These are phyloP conservation scores for Protosalanx chinensis DNA, from an alignment of 2,797 vertebrate genomes.

Conservation along the genomic window DNA sequence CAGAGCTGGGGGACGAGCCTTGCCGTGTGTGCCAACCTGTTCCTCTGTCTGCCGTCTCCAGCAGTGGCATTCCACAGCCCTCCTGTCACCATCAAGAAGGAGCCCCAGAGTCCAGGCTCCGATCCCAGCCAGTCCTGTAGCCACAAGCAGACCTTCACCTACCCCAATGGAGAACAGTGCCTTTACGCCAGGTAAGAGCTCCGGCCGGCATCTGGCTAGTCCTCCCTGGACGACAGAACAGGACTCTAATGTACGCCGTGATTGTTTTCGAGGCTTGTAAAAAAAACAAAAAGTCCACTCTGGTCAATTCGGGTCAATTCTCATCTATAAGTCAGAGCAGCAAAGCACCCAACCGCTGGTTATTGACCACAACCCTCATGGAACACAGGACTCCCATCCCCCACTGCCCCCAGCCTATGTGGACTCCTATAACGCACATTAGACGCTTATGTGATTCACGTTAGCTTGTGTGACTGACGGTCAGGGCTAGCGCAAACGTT, in stretches of 20 bases:
- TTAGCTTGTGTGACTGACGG: neutral
- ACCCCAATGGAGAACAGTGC: conserved; percentile 88
- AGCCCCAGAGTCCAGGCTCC: conserved; percentile 87
- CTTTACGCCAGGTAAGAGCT: conserved; percentile 88
- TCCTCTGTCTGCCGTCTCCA: conserved; percentile 39
- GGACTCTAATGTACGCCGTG: neutral
- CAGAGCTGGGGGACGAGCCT: neutral
- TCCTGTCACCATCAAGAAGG: conserved; percentile 92
- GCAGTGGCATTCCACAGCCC: conserved; percentile 96
- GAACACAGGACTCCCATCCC: neutral
- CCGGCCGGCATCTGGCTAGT: neutral
- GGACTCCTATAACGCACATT: conserved; percentile 26
- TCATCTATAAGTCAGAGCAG: conserved; percentile 33
- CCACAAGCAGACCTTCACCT: conserved; percentile 82
- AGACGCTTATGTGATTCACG: conserved; percentile 36
- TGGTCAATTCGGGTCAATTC: conserved; percentile 24
- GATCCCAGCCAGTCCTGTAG: conserved; percentile 86
- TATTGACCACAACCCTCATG: conserved; percentile 32
- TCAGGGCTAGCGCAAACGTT: neutral
- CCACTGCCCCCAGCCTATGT: conserved; percentile 26
- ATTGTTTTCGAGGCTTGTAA: neutral
- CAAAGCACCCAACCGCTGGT: conserved; percentile 35
- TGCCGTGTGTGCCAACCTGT: conserved; percentile 15
- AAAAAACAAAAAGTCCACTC: neutral
- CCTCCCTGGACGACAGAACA: neutral